Conservation (phyloP, 2,113 vertebrate species). For the Myrmophylax atrothorax region DNA sequence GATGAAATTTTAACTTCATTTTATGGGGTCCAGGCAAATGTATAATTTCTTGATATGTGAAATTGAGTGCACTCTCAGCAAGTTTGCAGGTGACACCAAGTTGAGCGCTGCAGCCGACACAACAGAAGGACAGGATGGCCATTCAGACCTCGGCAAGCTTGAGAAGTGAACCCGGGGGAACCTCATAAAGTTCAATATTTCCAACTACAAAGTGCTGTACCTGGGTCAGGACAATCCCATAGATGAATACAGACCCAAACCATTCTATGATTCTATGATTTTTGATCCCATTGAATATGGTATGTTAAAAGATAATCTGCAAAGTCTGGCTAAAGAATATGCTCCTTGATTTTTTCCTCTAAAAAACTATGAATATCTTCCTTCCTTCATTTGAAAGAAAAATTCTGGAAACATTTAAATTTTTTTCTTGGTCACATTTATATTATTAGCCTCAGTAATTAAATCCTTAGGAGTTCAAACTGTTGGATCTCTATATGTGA, state of each 20-base stretch:
- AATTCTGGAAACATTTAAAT: neutral
- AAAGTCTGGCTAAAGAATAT: neutral
- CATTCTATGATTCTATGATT: neutral
- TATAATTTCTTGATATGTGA: neutral
- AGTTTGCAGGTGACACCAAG: neutral
- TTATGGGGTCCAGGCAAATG: neutral
- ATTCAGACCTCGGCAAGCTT: neutral
- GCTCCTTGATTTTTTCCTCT: fast-evolving
- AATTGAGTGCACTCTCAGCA: neutral
- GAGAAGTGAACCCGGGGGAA: neutral
- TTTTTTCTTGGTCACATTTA: neutral
- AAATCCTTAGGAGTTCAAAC: conserved; percentile 1
- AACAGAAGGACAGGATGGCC: neutral
- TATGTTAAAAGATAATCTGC: neutral
- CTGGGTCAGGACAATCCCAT: neutral
- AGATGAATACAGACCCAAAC: neutral
- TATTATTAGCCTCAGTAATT: neutral
- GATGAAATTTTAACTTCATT: neutral
- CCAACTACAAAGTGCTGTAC: neutral
- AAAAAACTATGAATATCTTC: neutral
- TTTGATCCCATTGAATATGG: neutral
- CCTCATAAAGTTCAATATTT: neutral
- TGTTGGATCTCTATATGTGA: neutral
- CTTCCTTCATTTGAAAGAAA: neutral
- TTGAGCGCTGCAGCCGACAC: neutral